Evolutionary conservation across 2,888 invertebrate genomes (phyloP).

Genomic region (Xestia ashworthii): DNA sequence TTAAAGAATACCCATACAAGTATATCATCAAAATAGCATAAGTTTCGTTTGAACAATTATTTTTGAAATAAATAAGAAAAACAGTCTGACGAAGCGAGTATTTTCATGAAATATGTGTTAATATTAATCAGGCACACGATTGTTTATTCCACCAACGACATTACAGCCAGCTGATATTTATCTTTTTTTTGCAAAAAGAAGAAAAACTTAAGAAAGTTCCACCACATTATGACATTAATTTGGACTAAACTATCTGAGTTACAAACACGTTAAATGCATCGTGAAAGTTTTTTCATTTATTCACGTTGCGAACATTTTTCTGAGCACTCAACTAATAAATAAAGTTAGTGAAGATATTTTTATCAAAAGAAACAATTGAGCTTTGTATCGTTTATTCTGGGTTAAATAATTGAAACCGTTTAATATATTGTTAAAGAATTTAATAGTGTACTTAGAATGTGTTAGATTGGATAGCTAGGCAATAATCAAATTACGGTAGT

Average conservation of each 20-base stretch:
- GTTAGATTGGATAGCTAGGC: not conserved
- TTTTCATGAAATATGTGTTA: not conserved
- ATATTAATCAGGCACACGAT: not conserved
- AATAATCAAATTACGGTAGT: not conserved
- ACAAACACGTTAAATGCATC: conserved; percentile 48
- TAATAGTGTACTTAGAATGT: not conserved
- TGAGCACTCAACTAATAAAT: conserved; percentile 50
- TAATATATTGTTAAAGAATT: not conserved
- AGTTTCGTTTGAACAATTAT: not conserved
- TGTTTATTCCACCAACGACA: not conserved
- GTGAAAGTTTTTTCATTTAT: conserved; percentile 61
- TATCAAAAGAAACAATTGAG: conserved; percentile 46
- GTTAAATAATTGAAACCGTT: conserved; percentile 19
- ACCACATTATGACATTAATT: conserved; percentile 1
- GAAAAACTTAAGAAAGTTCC: not conserved
- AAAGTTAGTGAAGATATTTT: conserved; percentile 55
- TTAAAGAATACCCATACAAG: not conserved
- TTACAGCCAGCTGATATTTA: not conserved
- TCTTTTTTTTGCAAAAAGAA: conserved; percentile 7
- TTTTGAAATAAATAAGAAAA: not conserved
- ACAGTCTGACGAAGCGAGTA: not conserved
- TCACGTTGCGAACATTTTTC: conserved; percentile 39
- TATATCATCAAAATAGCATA: not conserved
- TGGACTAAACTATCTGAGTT: conserved; percentile 36
- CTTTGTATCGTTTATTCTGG: conserved; percentile 30